These are phyloP conservation scores for Aspidiotus destructor DNA, from an alignment of 2,888 invertebrate genomes.

Conservation along the genomic window DNA sequence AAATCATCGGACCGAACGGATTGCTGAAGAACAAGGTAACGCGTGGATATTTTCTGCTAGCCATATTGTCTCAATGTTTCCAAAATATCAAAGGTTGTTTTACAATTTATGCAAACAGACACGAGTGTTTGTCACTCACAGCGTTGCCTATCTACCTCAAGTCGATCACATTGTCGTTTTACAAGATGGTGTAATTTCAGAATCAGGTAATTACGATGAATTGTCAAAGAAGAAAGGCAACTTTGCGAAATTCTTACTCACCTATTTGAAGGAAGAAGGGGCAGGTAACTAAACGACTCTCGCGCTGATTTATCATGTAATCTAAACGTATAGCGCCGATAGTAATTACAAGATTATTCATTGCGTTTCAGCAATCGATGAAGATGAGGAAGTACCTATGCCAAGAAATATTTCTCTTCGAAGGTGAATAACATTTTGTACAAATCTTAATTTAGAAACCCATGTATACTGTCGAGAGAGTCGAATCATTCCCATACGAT, in stretches of 20 bases:
- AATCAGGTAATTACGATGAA: constrained; percentile 81
- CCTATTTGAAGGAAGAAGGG: constrained; percentile 58
- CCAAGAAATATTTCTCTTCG: too few relatives aligned
- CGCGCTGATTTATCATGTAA: too few relatives aligned
- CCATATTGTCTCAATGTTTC: not conserved
- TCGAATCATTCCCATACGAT: too few relatives aligned
- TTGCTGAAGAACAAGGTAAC: constrained; percentile 41
- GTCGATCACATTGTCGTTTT: constrained; percentile 85
- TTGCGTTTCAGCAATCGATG: too few relatives aligned
- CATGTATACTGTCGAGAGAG: too few relatives aligned
- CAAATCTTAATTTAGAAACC: too few relatives aligned
- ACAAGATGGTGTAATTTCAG: constrained; percentile 75
- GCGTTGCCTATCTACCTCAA: constrained; percentile 81
- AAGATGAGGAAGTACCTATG: too few relatives aligned
- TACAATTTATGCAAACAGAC: constrained; percentile 47
- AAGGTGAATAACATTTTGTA: not conserved
- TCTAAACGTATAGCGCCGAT: too few relatives aligned
- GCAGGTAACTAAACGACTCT: too few relatives aligned
- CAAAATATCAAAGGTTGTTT: not conserved
- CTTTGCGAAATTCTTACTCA: constrained; percentile 72
- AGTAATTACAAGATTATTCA: too few relatives aligned
- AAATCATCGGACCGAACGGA: constrained; percentile 49
- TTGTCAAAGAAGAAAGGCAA: constrained; percentile 74
- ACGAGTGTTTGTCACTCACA: constrained; percentile 87
- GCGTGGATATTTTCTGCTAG: not conserved